Base-by-base conservation (phyloP, 2,888 invertebrate genomes). In the Caenorhabditis becei region DNA sequence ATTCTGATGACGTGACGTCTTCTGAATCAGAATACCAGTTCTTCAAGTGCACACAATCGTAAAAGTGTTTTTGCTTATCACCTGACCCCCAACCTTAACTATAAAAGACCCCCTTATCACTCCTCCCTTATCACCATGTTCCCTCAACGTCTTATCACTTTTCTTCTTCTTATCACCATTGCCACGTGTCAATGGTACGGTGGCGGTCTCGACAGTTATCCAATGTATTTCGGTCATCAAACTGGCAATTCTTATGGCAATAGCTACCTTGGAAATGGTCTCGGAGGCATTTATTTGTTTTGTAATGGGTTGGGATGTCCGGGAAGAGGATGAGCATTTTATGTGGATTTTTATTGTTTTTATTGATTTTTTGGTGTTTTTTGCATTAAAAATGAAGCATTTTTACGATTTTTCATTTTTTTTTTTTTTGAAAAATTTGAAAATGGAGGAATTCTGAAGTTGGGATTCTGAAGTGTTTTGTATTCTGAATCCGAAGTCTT, bases 251-350 rank as follows among this genome's bases (percentile, higher is more conserved):
- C 77, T 0, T 47, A 35, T n/a, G 77, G 77, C n/a, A 77, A 77
- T 54, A 69, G 69, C 18, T 77, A 77, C 53, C 3, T 63, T 10
- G 77, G 77, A 4, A 69, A 69, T 32, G 69, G 51, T 18, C 32
- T 77, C 24, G 77, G 62, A 23, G 77, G 77, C 0, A 26, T 77
- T 18, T 77, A 77, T 41, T 32, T 77, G 37, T 77, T 69, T 16
- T 77, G 77, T 35, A 69, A 77, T 37, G 77, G 77, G 1, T 37
- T 77, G 23, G 77, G 69, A 56, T 77, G 77, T 69, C 77, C 77
- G 3, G 77, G 77, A 47, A 37, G 77, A n/a, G 77, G 77, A 69
- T 54, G 41, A 69, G 10, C 5, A 32, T 32, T 32, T 14, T 5
- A 41, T 41, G 7, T 3, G 10, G 41, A 14, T 41, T 41, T 16